These are phyloP conservation scores for Pseudochirops corinnae DNA, from an alignment of 2,797 vertebrate species.

Conservation along the genomic window DNA sequence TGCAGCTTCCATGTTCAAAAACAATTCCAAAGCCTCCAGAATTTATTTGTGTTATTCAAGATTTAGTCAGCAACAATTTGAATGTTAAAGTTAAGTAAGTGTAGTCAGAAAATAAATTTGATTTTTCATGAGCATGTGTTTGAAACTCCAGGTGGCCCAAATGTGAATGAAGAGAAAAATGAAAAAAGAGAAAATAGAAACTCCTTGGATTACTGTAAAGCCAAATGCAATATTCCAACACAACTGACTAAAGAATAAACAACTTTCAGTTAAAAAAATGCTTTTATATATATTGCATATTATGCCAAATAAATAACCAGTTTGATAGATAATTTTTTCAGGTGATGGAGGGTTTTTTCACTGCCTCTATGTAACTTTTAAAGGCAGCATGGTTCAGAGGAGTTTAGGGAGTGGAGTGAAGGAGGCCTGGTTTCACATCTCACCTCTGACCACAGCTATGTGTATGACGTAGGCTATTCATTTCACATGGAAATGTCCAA, in stretches of 20 bases:
- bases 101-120: constrained; percentile 20
- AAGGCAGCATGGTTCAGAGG: neutral
- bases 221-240: neutral
- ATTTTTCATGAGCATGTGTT: constrained; percentile 7
- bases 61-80: constrained; percentile 49
- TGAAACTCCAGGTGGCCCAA: constrained; percentile 5
- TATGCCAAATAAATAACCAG: neutral
- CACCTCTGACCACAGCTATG: neutral
- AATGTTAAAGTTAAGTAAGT: neutral
- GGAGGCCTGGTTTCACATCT: neutral
- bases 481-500: neutral
- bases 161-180: neutral
- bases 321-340: neutral
- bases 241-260: neutral
- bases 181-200: neutral
- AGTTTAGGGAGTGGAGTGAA: neutral
- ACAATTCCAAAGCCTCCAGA: constrained; percentile 16
- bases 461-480: neutral
- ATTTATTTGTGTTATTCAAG: constrained; percentile 2
- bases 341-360: neutral
- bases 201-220: constrained; percentile 10
- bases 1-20: neutral
- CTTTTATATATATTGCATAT: constrained; percentile 6
- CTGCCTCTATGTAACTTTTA: neutral
- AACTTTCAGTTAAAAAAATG: neutral